Conservation (phyloP, 2,113 vertebrate genomes). For the Lonchura striata region DNA sequence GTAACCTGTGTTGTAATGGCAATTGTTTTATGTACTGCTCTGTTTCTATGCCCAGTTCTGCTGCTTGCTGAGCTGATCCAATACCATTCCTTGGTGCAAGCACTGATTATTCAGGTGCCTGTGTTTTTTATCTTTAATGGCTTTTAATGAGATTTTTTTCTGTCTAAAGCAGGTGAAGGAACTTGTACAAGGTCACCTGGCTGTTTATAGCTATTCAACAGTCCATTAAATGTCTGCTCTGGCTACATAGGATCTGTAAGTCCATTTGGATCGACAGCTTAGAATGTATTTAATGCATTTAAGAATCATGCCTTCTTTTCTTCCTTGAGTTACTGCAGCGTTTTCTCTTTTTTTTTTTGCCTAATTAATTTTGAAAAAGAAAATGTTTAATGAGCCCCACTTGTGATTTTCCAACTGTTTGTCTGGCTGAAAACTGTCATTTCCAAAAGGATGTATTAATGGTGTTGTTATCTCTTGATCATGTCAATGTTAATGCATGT, state of each 20-base stretch:
- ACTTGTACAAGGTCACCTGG: not conserved
- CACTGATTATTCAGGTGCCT: not conserved
- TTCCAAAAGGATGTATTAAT: conserved; percentile 22
- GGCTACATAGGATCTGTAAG: not conserved
- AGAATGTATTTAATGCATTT: not conserved
- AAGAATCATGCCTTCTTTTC: not conserved
- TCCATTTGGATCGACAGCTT: not conserved
- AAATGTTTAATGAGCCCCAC: not conserved
- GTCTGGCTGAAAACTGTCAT: not conserved
- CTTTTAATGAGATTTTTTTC: not conserved
- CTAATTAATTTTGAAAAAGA: not conserved
- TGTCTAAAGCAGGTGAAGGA: not conserved
- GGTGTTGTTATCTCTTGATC: not conserved
- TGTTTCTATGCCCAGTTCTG: not conserved
- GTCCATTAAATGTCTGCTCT: not conserved
- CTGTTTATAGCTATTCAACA: not conserved
- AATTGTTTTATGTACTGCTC: not conserved
- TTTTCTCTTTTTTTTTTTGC: not conserved
- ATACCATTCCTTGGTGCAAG: not conserved
- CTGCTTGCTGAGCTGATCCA: not conserved
- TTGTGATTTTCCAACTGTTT: not conserved
- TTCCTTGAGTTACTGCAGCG: not conserved
- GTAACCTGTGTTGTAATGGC: not conserved
- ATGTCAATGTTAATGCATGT: not conserved
- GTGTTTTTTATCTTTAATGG: not conserved